Evolutionary conservation across 2,113 vertebrate genomes (phyloP).

Genomic region (Gasterosteus nipponicus): DNA sequence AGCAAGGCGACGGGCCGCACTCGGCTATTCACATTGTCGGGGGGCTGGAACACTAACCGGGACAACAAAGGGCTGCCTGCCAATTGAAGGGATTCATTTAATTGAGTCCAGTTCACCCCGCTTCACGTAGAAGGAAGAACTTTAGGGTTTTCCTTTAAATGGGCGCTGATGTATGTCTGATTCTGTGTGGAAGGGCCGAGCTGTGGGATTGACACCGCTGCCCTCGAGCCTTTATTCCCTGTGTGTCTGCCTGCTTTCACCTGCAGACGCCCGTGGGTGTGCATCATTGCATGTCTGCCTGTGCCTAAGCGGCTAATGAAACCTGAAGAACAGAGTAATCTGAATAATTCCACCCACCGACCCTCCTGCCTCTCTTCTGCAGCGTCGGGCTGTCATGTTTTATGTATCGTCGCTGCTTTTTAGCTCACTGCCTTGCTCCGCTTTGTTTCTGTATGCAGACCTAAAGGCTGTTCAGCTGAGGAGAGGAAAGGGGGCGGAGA

Average conservation of each 20-base stretch:
- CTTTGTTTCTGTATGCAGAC: conserved; percentile 54
- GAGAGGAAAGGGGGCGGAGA: conserved; percentile 59
- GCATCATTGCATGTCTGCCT: conserved; percentile 39
- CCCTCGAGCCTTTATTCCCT: conserved; percentile 32
- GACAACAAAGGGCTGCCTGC: conserved; percentile 63
- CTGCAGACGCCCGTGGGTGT: conserved; percentile 46
- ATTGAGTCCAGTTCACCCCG: conserved; percentile 55
- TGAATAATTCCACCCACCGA: conserved; percentile 61
- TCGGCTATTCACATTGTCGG: conserved; percentile 55
- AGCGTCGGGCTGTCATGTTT: conserved; percentile 52
- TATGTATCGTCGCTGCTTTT: conserved; percentile 52
- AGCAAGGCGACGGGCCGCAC: conserved; percentile 52
- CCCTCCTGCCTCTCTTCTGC: conserved; percentile 37
- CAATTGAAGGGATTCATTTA: conserved; percentile 63
- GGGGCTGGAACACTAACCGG: conserved; percentile 63
- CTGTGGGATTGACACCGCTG: conserved; percentile 44
- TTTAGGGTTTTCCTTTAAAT: conserved; percentile 68
- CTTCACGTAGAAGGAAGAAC: conserved; percentile 37
- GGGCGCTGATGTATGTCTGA: conserved; percentile 42
- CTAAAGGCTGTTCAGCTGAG: conserved; percentile 47
- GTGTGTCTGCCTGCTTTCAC: conserved; percentile 33
- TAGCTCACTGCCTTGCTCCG: conserved; percentile 56
- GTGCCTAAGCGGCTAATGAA: conserved; percentile 51
- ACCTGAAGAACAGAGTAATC: conserved; percentile 56
- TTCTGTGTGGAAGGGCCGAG: conserved; percentile 39